phyloP scores from a whole-genome alignment of 2,797 vertebrate species.

The Pteropus rufus region DNA sequence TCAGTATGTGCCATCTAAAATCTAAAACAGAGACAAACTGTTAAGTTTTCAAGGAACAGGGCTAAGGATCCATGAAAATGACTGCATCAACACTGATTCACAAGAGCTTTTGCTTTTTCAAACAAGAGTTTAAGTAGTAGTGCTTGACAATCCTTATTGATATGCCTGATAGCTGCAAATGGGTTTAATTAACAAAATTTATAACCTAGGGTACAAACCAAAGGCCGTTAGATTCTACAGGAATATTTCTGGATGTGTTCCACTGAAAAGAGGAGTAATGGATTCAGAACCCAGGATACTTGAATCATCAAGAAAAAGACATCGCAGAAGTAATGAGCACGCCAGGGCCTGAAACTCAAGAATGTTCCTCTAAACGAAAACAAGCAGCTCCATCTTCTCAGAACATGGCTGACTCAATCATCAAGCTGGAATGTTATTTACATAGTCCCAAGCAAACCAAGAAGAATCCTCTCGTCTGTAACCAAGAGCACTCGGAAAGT shows the following conservation, averaged over 20 bases:
- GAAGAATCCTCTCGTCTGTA: conserved; percentile 76
- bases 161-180: background rate
- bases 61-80: background rate
- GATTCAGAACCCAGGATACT: background rate
- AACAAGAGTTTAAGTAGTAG: background rate
- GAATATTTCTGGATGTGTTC: conserved; percentile 27
- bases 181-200: background rate
- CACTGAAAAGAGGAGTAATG: background rate
- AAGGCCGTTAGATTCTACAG: conserved; percentile 1
- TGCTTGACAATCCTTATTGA: background rate
- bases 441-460: conserved; percentile 66
- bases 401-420: conserved; percentile 59
- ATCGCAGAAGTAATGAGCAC: background rate
- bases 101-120: background rate
- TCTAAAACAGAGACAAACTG: conserved; percentile 13
- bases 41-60: background rate
- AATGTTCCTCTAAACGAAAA: conserved; percentile 35
- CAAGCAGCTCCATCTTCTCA: background rate
- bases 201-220: background rate
- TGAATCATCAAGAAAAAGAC: background rate
- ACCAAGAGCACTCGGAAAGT: conserved; percentile 75
- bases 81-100: background rate
- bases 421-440: conserved; percentile 79
- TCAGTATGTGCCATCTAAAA: background rate
- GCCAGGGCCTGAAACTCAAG: conserved; percentile 34